A percentile compares a stretch with the other conserved stretches of the same genome.
These are phyloP conservation scores for Acanthurus leucopareius DNA, from an alignment of 2,797 vertebrate species.

Conservation along the genomic window DNA sequence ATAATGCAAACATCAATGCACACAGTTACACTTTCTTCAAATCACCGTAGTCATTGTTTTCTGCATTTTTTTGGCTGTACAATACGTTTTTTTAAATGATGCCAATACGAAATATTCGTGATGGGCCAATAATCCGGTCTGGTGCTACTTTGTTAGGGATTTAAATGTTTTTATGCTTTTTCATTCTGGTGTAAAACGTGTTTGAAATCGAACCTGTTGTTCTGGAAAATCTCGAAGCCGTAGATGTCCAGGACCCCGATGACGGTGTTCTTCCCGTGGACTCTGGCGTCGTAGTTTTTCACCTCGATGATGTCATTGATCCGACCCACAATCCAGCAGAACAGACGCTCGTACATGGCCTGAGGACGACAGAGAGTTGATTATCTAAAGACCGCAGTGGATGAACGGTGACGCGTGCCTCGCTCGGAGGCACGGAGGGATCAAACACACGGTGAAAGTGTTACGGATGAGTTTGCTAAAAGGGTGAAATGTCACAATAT, in stretches of 20 bases:
- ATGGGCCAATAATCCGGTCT: too few species aligned
- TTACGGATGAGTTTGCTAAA: neutral
- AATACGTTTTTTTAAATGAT: too few species aligned
- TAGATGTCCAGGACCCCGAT: constrained; percentile 96
- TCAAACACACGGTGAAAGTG: neutral
- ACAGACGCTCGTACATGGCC: constrained; percentile 95
- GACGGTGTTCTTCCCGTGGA: constrained; percentile 94
- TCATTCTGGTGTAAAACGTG: too few species aligned
- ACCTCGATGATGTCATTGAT: constrained; percentile 91
- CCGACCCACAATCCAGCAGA: constrained; percentile 92
- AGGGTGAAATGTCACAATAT: constrained; percentile 49
- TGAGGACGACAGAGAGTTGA: constrained; percentile 51
- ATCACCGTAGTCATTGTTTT: too few species aligned
- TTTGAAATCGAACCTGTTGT: too few species aligned
- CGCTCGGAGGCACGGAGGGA: constrained; percentile 13
- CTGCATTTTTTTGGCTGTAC: too few species aligned
- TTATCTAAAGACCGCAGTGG: too few species aligned
- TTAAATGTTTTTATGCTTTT: too few species aligned
- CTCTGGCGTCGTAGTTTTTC: constrained; percentile 87
- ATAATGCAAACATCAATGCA: too few species aligned
- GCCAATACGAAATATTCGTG: too few species aligned
- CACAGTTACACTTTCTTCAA: too few species aligned
- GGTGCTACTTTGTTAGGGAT: too few species aligned
- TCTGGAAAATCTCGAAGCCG: constrained; percentile 95
- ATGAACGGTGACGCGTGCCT: constrained; percentile 4